A percentile compares a stretch with the other conserved stretches of the same genome.
phyloP scores from a whole-genome alignment of 2,797 vertebrate species.

The Microctenopoma lineatum region DNA sequence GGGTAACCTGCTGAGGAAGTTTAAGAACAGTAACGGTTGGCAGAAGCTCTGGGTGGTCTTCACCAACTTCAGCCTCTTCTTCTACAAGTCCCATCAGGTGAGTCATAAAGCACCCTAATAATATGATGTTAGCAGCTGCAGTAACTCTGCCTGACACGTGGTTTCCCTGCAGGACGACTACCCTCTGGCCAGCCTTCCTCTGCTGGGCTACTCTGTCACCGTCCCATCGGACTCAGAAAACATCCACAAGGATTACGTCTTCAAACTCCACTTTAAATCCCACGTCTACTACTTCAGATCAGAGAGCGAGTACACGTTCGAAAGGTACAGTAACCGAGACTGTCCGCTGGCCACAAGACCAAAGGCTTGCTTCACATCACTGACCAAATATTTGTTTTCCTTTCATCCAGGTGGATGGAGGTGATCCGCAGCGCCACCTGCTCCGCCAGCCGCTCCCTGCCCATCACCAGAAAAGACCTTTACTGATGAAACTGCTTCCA shows the following conservation, averaged over 20 bases:
- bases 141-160: no score
- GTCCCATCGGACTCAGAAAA: slow-evolving; percentile 93
- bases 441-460: slow-evolving; percentile 85
- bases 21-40: slow-evolving; percentile 99
- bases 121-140: no score
- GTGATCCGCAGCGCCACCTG: slow-evolving; percentile 97
- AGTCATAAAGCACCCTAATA: not conserved
- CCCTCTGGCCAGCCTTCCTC: slow-evolving; percentile 94
- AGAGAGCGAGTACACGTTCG: slow-evolving; percentile 95
- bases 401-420: slow-evolving; percentile 93
- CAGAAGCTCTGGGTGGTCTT: slow-evolving; percentile 99
- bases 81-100: slow-evolving; percentile 98
- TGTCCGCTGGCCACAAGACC: no score
- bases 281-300: slow-evolving; percentile 99
- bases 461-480: slow-evolving; percentile 87
- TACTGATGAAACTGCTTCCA: slow-evolving; percentile 60
- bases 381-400: no score
- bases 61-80: slow-evolving; percentile 98
- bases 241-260: slow-evolving; percentile 97
- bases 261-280: slow-evolving; percentile 98
- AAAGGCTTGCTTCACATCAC: no score
- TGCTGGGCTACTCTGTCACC: slow-evolving; percentile 95
- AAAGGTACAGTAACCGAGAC: slow-evolving; percentile 83
- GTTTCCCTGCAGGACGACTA: slow-evolving; percentile 88
- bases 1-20: slow-evolving; percentile 95